phyloP scores from a whole-genome alignment of 2,113 vertebrate species.

The Lepisosteus osseus region DNA sequence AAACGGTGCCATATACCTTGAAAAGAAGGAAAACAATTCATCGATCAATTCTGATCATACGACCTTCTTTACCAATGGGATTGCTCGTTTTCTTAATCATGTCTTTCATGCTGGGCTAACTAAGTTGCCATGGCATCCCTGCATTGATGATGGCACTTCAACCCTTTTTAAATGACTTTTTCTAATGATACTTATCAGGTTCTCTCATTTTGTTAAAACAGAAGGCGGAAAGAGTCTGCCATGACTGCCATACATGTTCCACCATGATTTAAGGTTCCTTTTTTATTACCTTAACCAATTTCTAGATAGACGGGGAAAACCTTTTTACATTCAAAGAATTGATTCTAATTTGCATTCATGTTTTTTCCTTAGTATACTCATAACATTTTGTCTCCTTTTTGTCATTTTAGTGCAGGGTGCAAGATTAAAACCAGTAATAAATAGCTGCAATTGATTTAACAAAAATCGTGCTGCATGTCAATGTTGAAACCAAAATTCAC shows the following conservation, averaged over 20 bases:
- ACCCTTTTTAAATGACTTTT: constrained; percentile 75
- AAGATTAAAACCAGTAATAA: constrained; percentile 68
- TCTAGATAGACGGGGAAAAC: constrained; percentile 36
- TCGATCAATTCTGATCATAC: constrained; percentile 67
- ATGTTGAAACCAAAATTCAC: constrained; percentile 73
- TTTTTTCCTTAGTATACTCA: constrained; percentile 30
- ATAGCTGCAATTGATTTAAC: constrained; percentile 72
- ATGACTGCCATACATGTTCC: neutral
- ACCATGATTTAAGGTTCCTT: constrained; percentile 20
- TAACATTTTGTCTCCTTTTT: constrained; percentile 58
- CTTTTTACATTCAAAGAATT: constrained; percentile 26
- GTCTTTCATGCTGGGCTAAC: constrained; percentile 59
- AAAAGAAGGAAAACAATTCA: constrained; percentile 41
- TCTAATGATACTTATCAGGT: constrained; percentile 73
- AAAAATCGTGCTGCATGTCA: constrained; percentile 64
- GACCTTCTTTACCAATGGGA: constrained; percentile 45
- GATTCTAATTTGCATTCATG: constrained; percentile 56
- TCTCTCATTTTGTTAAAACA: constrained; percentile 59
- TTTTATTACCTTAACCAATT: constrained; percentile 19
- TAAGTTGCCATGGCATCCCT: constrained; percentile 72
- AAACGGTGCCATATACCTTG: too few species aligned
- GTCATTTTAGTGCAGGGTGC: constrained; percentile 55
- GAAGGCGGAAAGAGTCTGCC: constrained; percentile 34
- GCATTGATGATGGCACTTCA: constrained; percentile 72
- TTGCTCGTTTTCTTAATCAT: constrained; percentile 70